A percentile compares a stretch with the other conserved stretches of the same genome.
phyloP scores from a whole-genome alignment of 2,888 invertebrate species.

The Apotomis betuletana region DNA sequence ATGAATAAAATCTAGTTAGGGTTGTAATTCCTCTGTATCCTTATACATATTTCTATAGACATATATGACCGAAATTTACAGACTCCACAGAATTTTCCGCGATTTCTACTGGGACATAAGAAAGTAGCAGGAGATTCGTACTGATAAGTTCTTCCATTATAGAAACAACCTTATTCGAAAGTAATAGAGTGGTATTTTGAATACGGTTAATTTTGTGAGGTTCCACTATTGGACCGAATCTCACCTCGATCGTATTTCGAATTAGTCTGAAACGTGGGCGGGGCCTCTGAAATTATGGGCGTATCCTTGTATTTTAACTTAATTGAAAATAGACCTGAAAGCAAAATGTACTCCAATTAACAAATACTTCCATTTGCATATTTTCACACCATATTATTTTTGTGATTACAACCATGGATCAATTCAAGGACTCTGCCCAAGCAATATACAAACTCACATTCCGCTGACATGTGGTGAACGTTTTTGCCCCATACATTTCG shows the following conservation, averaged over 20 bases:
- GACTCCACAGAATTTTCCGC: background rate
- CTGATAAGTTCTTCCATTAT: background rate
- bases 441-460: no score
- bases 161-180: background rate
- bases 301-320: background rate
- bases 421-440: no score
- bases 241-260: background rate
- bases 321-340: background rate
- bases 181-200: background rate
- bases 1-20: background rate
- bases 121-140: background rate
- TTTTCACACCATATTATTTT: no score
- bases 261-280: constrained; percentile 1
- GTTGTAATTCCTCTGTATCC: background rate
- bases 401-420: no score
- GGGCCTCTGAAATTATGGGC: constrained; percentile 13
- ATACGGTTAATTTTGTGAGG: background rate
- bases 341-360: background rate
- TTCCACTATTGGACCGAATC: constrained; percentile 6
- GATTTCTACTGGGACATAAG: constrained; percentile 2
- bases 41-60: background rate
- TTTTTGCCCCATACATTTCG: no score
- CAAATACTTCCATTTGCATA: background rate
- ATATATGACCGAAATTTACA: background rate
- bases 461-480: no score